Evolutionary conservation across 2,113 vertebrate species (phyloP).

Genomic region (Thomomys bottae): DNA sequence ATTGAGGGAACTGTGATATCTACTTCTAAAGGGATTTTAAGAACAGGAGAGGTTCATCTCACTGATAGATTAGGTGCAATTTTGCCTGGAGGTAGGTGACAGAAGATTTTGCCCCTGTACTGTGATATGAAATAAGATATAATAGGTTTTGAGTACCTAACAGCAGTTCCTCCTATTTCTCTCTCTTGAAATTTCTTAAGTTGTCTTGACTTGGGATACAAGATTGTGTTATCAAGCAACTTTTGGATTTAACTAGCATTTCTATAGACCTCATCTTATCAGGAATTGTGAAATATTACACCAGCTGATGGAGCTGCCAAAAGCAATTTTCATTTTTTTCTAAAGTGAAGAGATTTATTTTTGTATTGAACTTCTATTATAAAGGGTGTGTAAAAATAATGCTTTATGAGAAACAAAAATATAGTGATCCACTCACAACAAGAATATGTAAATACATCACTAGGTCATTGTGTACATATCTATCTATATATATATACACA

Average conservation of each 20-base stretch:
- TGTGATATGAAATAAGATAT: constrained; percentile 53
- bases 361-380: not conserved
- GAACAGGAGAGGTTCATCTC: constrained; percentile 56
- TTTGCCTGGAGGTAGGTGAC: constrained; percentile 65
- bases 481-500: too few species aligned
- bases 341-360: not conserved
- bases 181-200: constrained; percentile 53
- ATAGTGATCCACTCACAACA: not conserved
- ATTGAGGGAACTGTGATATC: constrained; percentile 21
- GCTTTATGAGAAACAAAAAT: not conserved
- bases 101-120: constrained; percentile 15
- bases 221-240: constrained; percentile 4
- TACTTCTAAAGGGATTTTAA: constrained; percentile 52
- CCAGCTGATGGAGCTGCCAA: not conserved
- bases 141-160: constrained; percentile 68
- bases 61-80: constrained; percentile 65
- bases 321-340: constrained; percentile 39
- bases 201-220: constrained; percentile 37
- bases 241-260: constrained; percentile 48
- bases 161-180: constrained; percentile 20
- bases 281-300: constrained; percentile 33
- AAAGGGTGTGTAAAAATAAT: not conserved
- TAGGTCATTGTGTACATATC: not conserved
- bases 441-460: not conserved
- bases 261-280: not conserved